A percentile compares a stretch with the other conserved stretches of the same genome.
These are phyloP conservation scores for Hystrix cristata DNA, from an alignment of 2,113 vertebrate species.

Conservation along the genomic window DNA sequence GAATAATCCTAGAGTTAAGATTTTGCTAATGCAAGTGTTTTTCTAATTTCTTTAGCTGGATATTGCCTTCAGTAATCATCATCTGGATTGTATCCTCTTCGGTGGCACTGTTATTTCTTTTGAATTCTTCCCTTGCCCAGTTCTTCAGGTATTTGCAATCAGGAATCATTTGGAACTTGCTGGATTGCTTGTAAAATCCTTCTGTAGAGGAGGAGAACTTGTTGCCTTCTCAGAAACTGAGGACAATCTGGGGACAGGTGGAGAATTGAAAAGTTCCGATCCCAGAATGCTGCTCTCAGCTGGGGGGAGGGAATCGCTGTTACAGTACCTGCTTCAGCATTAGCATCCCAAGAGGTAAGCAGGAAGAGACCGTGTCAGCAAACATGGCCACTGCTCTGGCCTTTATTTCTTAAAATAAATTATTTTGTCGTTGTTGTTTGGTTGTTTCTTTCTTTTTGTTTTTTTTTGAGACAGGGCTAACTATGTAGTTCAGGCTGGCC, in stretches of 20 bases:
- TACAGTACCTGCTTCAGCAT: too few relatives aligned
- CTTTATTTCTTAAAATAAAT: neutral
- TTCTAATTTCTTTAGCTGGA: slow-evolving; percentile 95
- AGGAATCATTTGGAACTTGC: slow-evolving; percentile 89
- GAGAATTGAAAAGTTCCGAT: too few relatives aligned
- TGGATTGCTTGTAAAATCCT: slow-evolving; percentile 91
- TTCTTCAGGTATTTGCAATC: slow-evolving; percentile 91
- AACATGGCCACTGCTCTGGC: too few relatives aligned
- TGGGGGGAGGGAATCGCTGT: too few relatives aligned
- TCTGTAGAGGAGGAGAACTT: slow-evolving; percentile 93
- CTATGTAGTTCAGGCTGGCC: neutral
- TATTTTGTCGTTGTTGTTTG: neutral
- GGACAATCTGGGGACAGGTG: too few relatives aligned
- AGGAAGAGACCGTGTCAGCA: too few relatives aligned
- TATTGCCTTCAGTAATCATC: slow-evolving; percentile 96
- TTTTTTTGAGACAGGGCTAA: neutral
- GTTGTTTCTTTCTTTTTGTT: neutral
- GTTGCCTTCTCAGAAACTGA: slow-evolving; percentile 95
- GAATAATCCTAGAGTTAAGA: slow-evolving; percentile 80
- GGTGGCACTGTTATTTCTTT: slow-evolving; percentile 91
- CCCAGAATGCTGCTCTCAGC: too few relatives aligned
- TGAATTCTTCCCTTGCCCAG: slow-evolving; percentile 89
- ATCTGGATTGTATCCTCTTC: slow-evolving; percentile 96
- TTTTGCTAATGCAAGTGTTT: slow-evolving; percentile 91
- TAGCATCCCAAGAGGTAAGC: too few relatives aligned